Conservation (phyloP, 2,797 vertebrate genomes). For the Xenops minutus region DNA sequence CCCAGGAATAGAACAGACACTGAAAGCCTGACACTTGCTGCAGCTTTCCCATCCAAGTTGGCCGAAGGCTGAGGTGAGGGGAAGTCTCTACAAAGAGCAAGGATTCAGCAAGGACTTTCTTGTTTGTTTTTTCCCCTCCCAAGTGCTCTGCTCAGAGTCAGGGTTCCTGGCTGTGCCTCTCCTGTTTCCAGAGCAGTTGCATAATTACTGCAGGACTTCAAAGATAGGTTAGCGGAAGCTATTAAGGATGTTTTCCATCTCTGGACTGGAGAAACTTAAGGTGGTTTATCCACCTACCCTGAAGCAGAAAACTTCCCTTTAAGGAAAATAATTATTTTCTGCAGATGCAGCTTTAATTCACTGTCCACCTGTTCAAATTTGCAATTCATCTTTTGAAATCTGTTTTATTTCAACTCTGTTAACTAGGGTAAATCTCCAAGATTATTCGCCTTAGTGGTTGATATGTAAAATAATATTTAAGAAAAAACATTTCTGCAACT, state of each 20-base stretch:
- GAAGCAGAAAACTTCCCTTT: not conserved
- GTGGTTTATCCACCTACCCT: constrained; percentile 1
- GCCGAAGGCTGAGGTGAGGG: not conserved
- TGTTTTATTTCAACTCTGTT: not conserved
- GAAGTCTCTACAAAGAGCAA: not conserved
- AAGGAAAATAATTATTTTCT: not conserved
- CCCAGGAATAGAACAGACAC: not conserved
- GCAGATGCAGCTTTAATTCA: not conserved
- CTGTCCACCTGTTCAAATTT: not conserved
- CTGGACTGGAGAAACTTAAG: constrained; percentile 24
- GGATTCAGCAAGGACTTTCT: not conserved
- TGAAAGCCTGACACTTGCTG: constrained; percentile 14
- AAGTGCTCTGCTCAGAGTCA: not conserved
- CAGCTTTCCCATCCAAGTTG: not conserved
- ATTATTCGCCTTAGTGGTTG: not conserved
- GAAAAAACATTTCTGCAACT: not conserved
- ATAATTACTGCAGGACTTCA: constrained; percentile 36
- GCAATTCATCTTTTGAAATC: not conserved
- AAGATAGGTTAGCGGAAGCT: not conserved
- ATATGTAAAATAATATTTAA: not conserved
- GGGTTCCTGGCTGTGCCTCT: not conserved
- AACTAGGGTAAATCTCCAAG: not conserved
- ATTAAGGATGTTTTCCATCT: constrained; percentile 45
- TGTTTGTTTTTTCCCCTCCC: constrained; percentile 1
- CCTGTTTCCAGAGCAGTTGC: constrained; percentile 36